These are phyloP conservation scores for Magallana gigas DNA, from an alignment of 1,140 invertebrate species.

Conservation along the genomic window DNA sequence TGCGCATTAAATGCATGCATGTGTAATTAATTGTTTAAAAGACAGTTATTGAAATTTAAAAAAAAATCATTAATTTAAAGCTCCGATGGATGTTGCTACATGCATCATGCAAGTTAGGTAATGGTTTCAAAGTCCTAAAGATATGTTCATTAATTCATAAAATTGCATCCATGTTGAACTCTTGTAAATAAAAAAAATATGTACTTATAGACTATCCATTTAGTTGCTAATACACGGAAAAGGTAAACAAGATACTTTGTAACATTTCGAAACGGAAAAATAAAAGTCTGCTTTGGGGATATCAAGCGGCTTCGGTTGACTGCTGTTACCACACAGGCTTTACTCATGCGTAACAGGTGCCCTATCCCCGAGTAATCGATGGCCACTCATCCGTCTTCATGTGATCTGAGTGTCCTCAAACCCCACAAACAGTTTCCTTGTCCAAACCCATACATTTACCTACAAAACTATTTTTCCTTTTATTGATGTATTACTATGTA, in stretches of 20 bases:
- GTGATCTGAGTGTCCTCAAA: neutral
- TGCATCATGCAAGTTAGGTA: no score
- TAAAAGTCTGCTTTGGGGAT: neutral
- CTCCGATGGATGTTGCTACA: no score
- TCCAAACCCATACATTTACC: neutral
- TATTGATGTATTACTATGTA: neutral
- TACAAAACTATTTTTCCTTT: neutral
- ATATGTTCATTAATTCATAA: no score
- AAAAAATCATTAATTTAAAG: no score
- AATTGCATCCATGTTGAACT: no score
- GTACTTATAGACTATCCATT: no score
- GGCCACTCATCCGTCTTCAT: constrained; percentile 8
- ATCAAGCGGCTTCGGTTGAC: neutral
- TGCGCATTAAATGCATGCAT: no score
- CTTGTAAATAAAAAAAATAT: no score
- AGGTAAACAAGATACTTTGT: neutral
- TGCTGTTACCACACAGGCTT: neutral
- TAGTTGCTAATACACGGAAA: no score
- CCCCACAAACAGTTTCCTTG: neutral
- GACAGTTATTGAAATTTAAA: no score
- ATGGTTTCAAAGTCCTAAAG: no score
- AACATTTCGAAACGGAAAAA: neutral
- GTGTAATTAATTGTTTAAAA: no score
- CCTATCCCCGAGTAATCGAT: neutral
- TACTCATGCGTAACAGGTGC: constrained; percentile 3